Evolutionary conservation across 2,113 vertebrate species (phyloP).

Genomic region (Indri indri): DNA sequence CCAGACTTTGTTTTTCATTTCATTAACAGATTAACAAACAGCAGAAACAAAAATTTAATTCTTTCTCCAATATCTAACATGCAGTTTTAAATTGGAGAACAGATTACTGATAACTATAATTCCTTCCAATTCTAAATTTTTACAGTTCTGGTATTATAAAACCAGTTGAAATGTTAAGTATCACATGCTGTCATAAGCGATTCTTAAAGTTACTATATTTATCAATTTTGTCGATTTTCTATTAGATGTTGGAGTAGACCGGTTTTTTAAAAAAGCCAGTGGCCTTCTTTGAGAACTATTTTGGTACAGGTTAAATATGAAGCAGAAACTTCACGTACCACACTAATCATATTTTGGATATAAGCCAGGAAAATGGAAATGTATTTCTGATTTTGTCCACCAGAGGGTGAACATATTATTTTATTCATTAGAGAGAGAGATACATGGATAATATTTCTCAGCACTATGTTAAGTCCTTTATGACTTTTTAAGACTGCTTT

Average conservation of each 20-base stretch:
- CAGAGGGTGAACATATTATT: slow-evolving; percentile 51
- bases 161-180: neutral
- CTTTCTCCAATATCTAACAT: neutral
- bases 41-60: neutral
- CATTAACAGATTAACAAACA: neutral
- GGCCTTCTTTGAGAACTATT: slow-evolving; percentile 40
- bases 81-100: neutral
- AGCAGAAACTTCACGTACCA: slow-evolving; percentile 28
- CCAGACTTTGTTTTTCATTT: slow-evolving; percentile 11
- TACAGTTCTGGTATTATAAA: slow-evolving; percentile 26
- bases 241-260: neutral
- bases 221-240: slow-evolving; percentile 40
- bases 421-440: neutral
- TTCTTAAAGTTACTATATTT: slow-evolving; percentile 24
- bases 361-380: slow-evolving; percentile 51
- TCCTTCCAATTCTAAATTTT: neutral
- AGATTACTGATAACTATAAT: neutral
- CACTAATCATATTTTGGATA: slow-evolving; percentile 32
- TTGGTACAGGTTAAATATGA: slow-evolving; percentile 44
- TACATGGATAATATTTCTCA: neutral
- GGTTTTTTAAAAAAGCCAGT: neutral
- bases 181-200: neutral
- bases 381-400: slow-evolving; percentile 63
- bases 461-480: neutral
- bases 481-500: neutral